phyloP scores from a whole-genome alignment of 2,797 vertebrate genomes.

The Florisuga fusca region DNA sequence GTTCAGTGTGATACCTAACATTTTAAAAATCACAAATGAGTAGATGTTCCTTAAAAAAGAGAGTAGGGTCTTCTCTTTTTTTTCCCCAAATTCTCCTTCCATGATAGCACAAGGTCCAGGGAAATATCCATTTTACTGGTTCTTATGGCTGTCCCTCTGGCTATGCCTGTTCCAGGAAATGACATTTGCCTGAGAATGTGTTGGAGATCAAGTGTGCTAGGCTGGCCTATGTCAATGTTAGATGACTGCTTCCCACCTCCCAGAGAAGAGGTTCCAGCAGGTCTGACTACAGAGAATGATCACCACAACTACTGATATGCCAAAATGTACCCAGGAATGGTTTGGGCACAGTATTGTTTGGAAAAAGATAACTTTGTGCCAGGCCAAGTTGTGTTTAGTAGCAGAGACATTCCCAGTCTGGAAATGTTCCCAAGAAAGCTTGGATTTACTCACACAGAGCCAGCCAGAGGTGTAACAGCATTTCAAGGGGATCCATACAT shows the following conservation, averaged over 20 bases:
- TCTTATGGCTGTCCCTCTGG: neutral
- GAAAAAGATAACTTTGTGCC: neutral
- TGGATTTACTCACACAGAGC: neutral
- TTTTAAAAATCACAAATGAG: neutral
- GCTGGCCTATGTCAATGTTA: neutral
- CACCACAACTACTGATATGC: fast-evolving
- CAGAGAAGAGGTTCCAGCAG: neutral
- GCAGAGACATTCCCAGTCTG: fast-evolving
- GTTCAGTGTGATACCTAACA: neutral
- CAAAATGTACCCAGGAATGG: neutral
- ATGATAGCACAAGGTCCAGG: neutral
- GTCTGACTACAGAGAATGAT: neutral
- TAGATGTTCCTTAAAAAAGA: neutral
- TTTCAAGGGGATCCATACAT: neutral
- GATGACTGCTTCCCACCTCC: neutral
- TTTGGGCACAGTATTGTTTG: neutral
- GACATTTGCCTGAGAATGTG: neutral
- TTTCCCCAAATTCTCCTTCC: neutral
- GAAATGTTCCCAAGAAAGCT: neutral
- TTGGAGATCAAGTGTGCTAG: neutral
- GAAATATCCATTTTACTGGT: neutral
- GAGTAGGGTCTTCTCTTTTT: neutral
- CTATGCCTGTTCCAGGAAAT: neutral
- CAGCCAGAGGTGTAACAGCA: neutral
- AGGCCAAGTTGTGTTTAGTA: neutral